A percentile compares a stretch with the other conserved stretches of the same genome.
Evolutionary conservation across 2,888 invertebrate genomes (phyloP).

Genomic region (Limnephilus lunatus): DNA sequence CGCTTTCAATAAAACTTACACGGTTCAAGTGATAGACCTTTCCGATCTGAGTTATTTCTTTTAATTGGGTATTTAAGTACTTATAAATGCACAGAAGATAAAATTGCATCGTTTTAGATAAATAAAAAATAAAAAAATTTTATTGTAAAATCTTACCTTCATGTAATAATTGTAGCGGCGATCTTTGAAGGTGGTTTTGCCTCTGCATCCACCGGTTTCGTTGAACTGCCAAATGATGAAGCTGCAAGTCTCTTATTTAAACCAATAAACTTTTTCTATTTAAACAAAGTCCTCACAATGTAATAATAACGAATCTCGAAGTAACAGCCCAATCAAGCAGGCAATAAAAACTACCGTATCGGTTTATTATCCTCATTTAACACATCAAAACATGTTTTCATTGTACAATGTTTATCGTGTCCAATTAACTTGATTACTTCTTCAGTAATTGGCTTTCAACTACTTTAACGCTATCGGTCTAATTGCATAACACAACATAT

Average conservation of each 20-base stretch:
- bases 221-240: slow-evolving; percentile 59
- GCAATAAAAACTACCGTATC: slow-evolving; percentile 16
- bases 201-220: slow-evolving; percentile 54
- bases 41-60: neutral
- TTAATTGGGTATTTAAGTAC: neutral
- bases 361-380: neutral
- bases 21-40: neutral
- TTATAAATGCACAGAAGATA: neutral
- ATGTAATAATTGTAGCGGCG: slow-evolving; percentile 61
- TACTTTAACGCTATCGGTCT: slow-evolving; percentile 29
- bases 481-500: slow-evolving; percentile 50
- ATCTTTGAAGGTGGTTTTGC: slow-evolving; percentile 51
- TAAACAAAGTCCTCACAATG: neutral
- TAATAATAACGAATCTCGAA: neutral
- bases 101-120: neutral
- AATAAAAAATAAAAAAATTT: neutral
- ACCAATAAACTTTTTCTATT: slow-evolving; percentile 33
- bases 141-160: slow-evolving; percentile 53
- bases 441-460: slow-evolving; percentile 43
- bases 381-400: slow-evolving; percentile 50
- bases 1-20: neutral
- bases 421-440: slow-evolving; percentile 43
- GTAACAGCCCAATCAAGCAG: neutral
- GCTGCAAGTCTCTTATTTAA: slow-evolving; percentile 49
- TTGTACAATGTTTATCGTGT: slow-evolving; percentile 51